Percentiles rank a stretch among this genome's conserved stretches.
phyloP scores from a whole-genome alignment of 1,140 invertebrate genomes.

The Saccostrea echinata region DNA sequence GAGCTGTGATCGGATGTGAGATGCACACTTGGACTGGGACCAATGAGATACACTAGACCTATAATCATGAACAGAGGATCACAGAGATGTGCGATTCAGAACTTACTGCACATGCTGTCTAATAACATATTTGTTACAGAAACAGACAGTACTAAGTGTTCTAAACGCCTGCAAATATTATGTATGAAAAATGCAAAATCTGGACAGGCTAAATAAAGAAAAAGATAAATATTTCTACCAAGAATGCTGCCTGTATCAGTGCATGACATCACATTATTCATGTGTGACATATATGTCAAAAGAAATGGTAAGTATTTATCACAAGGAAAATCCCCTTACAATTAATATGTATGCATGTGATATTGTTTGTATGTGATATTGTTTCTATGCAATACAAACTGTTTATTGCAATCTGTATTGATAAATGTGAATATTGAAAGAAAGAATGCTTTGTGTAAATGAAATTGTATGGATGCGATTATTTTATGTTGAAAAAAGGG shows the following conservation, averaged over 20 bases:
- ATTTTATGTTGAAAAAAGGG: background rate
- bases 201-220: background rate
- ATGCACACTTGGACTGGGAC: conserved; percentile 8
- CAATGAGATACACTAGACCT: background rate
- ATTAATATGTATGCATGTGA: background rate
- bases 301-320: background rate
- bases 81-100: background rate
- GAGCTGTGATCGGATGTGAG: conserved; percentile 10
- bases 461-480: background rate
- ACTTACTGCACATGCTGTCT: background rate
- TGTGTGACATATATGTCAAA: background rate
- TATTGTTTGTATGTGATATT: background rate
- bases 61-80: background rate
- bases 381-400: background rate
- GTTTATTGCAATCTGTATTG: background rate
- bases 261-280: background rate
- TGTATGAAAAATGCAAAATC: background rate
- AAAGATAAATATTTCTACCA: background rate
- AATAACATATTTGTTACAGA: background rate
- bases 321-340: background rate
- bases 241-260: background rate
- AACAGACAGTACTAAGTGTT: background rate
- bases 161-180: background rate
- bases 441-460: background rate
- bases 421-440: no score